Conservation (phyloP, 2,797 vertebrate species). For the Melanotaenia pygmaea region DNA sequence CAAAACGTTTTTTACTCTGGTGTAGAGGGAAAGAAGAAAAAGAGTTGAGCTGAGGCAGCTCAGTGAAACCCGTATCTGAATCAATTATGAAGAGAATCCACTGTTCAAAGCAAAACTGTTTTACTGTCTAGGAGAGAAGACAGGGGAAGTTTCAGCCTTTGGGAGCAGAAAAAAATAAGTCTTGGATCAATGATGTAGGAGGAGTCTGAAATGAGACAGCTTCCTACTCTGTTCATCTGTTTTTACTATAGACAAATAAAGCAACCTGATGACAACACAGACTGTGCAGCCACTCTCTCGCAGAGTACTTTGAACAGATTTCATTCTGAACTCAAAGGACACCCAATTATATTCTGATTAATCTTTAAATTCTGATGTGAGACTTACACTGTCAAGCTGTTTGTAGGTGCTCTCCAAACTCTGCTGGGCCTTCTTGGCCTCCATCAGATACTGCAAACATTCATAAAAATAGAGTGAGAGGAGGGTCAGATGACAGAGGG, state of each 20-base stretch:
- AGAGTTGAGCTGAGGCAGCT: conserved; percentile 21
- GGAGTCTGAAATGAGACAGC: conserved; percentile 23
- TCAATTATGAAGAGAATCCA: conserved; percentile 33
- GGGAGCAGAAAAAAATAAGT: conserved; percentile 6
- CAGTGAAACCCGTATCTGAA: conserved; percentile 13
- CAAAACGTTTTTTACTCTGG: conserved; percentile 92
- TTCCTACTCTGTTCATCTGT: conserved; percentile 31
- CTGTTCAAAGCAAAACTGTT: conserved; percentile 35
- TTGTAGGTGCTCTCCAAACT: conserved; percentile 89
- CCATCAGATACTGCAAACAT: conserved; percentile 86
- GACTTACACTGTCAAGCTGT: conserved; percentile 90
- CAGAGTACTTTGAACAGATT: neutral
- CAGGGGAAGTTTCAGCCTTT: neutral
- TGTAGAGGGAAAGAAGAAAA: conserved; percentile 11
- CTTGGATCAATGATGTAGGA: conserved; percentile 11
- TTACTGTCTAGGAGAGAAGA: conserved; percentile 14
- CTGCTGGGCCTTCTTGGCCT: conserved; percentile 90
- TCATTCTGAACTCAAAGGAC: conserved; percentile 8
- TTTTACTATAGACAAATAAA: conserved; percentile 58
- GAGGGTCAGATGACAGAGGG: conserved; percentile 61
- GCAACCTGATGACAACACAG: conserved; percentile 26
- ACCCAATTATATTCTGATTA: neutral
- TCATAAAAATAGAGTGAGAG: conserved; percentile 64
- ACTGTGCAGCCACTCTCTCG: conserved; percentile 10
- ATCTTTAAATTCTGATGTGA: conserved; percentile 1